phyloP scores from a whole-genome alignment of 2,797 vertebrate species.

The Sebastes ruberrimus region DNA sequence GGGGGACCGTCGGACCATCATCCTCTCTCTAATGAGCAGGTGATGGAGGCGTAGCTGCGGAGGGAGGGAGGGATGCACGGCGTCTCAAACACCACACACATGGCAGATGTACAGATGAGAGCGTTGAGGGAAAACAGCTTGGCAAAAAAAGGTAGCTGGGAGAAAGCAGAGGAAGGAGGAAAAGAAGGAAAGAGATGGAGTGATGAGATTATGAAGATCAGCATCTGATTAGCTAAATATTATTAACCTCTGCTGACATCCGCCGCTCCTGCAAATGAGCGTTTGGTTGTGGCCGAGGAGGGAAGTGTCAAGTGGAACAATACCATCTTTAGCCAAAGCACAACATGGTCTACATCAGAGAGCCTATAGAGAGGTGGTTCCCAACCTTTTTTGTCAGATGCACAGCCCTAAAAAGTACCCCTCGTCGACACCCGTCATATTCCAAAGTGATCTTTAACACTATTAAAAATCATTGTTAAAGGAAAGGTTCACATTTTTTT shows the following conservation, averaged over 20 bases:
- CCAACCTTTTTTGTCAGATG: background rate
- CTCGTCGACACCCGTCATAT: rapidly evolving
- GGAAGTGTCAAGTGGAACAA: conserved; percentile 27
- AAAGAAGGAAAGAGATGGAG: background rate
- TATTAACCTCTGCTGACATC: conserved; percentile 29
- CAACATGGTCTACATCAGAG: background rate
- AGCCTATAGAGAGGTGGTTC: background rate
- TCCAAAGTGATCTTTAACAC: background rate
- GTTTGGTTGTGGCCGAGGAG: background rate
- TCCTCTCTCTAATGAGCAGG: conserved; percentile 78
- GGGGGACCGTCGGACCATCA: conserved; percentile 74
- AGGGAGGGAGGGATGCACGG: conserved; percentile 11
- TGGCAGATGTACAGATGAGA: conserved; percentile 49
- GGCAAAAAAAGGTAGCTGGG: background rate
- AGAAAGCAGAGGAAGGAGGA: conserved; percentile 12
- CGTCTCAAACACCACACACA: conserved; percentile 40
- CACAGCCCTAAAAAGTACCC: background rate
- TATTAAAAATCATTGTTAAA: background rate
- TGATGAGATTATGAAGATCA: conserved; percentile 20
- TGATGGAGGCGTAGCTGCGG: conserved; percentile 66
- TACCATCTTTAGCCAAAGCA: conserved; percentile 17
- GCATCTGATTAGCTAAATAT: conserved; percentile 35
- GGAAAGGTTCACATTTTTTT: background rate
- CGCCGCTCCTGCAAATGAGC: conserved; percentile 14
- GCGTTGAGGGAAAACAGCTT: background rate